Conservation (phyloP, 92 coral and sea anemone species). For the Actinernus sp. region DNA sequence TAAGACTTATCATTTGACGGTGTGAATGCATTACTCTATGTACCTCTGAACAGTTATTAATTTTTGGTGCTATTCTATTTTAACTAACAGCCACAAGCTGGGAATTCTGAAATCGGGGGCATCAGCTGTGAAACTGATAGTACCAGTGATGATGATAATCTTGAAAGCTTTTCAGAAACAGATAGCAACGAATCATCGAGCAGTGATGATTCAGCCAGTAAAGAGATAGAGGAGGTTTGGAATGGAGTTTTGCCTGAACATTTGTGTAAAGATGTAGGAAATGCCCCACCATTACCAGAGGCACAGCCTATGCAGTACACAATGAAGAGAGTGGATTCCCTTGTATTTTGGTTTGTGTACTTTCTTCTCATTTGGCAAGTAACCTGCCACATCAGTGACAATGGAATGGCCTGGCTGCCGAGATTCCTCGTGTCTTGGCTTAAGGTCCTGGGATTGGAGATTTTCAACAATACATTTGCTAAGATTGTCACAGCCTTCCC, state of each 20-base stretch:
- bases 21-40: too few relatives aligned
- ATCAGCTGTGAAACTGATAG: conserved; percentile 1
- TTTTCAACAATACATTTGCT: background rate
- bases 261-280: conserved; percentile 38
- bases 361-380: conserved; percentile 54
- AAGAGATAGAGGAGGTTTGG: conserved; percentile 45
- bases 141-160: conserved; percentile 14
- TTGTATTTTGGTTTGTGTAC: conserved; percentile 60
- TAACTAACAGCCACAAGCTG: too few relatives aligned
- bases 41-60: too few relatives aligned
- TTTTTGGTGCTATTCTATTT: too few relatives aligned
- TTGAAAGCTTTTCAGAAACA: too few relatives aligned
- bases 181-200: too few relatives aligned
- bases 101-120: too few relatives aligned
- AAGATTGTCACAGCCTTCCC: conserved; percentile 5
- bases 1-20: too few relatives aligned
- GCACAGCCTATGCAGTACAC: background rate
- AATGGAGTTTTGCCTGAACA: conserved; percentile 45
- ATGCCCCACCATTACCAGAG: conserved; percentile 51
- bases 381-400: too few relatives aligned
- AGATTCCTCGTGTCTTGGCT: conserved; percentile 7
- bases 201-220: background rate
- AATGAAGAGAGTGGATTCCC: conserved; percentile 18
- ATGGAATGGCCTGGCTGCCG: conserved; percentile 5
- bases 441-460: conserved; percentile 2